Evolutionary conservation across 2,113 vertebrate genomes (phyloP).

Genomic region (Anolis carolinensis): DNA sequence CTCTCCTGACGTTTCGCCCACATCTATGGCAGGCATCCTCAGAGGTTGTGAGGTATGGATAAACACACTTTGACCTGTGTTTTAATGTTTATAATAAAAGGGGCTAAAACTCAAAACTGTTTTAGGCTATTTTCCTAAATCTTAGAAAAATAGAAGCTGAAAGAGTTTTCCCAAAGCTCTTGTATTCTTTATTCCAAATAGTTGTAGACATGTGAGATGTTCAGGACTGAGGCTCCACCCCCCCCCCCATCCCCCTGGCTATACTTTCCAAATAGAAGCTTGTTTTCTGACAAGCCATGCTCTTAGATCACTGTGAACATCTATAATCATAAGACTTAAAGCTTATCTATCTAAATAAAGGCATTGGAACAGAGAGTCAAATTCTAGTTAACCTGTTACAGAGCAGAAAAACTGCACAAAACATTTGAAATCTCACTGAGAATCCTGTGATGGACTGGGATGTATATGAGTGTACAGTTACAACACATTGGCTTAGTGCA

Average conservation of each 20-base stretch:
- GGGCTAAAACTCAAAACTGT: too few species aligned
- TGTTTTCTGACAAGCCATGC: background rate
- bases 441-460: too few species aligned
- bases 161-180: too few species aligned
- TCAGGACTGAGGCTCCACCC: background rate
- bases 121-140: background rate
- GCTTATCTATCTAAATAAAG: background rate
- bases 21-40: too few species aligned
- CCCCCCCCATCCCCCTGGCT: too few species aligned
- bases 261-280: background rate
- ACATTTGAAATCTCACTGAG: background rate
- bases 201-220: background rate
- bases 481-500: background rate
- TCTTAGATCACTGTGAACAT: background rate
- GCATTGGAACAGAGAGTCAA: background rate
- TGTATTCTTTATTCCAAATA: background rate
- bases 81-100: too few species aligned
- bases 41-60: too few species aligned
- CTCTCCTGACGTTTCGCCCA: too few species aligned
- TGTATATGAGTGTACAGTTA: background rate
- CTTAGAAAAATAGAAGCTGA: background rate
- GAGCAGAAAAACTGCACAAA: background rate
- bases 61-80: background rate
- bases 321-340: background rate
- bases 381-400: background rate